A percentile compares a stretch with the other conserved stretches of the same genome.
Conservation (phyloP, 2,113 vertebrate genomes). For the Pogonocichla stellata region DNA sequence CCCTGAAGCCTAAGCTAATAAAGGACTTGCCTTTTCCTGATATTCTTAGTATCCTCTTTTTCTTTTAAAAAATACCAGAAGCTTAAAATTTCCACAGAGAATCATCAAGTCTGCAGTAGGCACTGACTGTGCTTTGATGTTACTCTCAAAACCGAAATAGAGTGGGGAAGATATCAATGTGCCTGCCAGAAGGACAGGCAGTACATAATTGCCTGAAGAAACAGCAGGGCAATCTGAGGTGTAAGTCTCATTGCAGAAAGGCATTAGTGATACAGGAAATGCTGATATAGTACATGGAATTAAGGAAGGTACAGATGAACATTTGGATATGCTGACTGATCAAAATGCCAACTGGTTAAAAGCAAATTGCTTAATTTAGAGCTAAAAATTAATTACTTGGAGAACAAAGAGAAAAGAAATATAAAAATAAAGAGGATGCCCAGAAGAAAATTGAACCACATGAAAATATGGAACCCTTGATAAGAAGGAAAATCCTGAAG, state of each 20-base stretch:
- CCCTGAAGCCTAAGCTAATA: neutral
- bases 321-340: slow-evolving; percentile 45
- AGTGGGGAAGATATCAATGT: neutral
- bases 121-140: neutral
- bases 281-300: slow-evolving; percentile 18
- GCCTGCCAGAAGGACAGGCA: neutral
- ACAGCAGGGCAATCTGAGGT: neutral
- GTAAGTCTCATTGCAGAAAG: slow-evolving; percentile 7
- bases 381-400: neutral
- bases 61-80: neutral
- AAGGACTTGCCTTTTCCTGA: neutral
- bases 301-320: slow-evolving; percentile 37
- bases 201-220: slow-evolving; percentile 15
- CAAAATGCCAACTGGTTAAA: slow-evolving; percentile 17
- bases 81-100: neutral
- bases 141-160: neutral
- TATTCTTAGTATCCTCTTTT: neutral
- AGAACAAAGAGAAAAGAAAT: slow-evolving; percentile 36
- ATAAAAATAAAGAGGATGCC: slow-evolving; percentile 14
- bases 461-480: neutral
- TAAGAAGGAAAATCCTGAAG: neutral
- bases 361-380: slow-evolving; percentile 40
- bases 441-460: neutral
- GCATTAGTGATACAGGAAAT: slow-evolving; percentile 14
- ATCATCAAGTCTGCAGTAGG: neutral